Conservation (phyloP, 2,888 invertebrate species). For the Meteorus cinctellus region DNA sequence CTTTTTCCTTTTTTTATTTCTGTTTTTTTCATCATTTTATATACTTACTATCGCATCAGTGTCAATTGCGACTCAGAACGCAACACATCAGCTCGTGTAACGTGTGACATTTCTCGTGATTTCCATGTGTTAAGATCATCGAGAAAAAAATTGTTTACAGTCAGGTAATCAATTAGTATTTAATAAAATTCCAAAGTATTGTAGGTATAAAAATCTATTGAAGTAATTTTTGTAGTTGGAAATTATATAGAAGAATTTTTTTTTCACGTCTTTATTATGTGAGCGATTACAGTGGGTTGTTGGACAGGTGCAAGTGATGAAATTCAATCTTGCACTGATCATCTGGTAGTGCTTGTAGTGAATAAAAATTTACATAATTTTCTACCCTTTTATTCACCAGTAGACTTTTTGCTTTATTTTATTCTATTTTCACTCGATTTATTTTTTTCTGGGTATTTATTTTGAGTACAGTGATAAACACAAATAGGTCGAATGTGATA, state of each 20-base stretch:
- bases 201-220: too few relatives aligned
- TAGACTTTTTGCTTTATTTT: not conserved
- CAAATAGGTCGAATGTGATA: not conserved
- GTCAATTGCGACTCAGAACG: slow-evolving; percentile 35
- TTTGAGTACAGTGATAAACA: not conserved
- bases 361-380: not conserved
- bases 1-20: not conserved
- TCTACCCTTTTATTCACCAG: too few relatives aligned
- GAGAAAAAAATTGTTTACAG: not conserved
- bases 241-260: slow-evolving; percentile 12
- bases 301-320: slow-evolving; percentile 49
- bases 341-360: slow-evolving; percentile 31
- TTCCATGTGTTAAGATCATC: not conserved
- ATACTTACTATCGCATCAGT: slow-evolving; percentile 30
- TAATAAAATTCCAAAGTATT: too few relatives aligned
- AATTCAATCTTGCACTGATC: slow-evolving; percentile 48
- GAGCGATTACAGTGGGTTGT: slow-evolving; percentile 38
- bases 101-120: not conserved
- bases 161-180: not conserved
- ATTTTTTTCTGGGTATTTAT: not conserved
- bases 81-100: slow-evolving; percentile 16
- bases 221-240: too few relatives aligned
- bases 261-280: slow-evolving; percentile 24
- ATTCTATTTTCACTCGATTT: not conserved
- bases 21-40: slow-evolving; percentile 14